phyloP scores from a whole-genome alignment of 1,140 invertebrate genomes.

The Vollenhovia emeryi region DNA sequence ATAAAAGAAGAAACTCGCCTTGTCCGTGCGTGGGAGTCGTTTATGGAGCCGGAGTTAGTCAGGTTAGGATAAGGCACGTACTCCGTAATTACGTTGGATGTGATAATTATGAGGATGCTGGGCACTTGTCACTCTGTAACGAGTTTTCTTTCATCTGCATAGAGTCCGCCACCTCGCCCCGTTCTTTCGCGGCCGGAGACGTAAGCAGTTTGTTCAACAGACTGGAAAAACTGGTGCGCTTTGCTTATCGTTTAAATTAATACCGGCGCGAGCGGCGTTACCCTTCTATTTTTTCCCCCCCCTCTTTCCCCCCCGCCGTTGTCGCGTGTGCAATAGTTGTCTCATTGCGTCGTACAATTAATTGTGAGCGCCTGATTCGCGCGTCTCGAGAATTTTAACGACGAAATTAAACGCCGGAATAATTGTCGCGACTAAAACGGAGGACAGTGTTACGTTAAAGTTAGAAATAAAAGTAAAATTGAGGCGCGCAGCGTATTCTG shows the following conservation, averaged over 20 bases:
- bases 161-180: conserved; percentile 49
- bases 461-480: conserved; percentile 44
- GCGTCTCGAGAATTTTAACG: conserved; percentile 61
- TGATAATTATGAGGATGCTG: conserved; percentile 75
- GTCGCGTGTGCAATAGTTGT: conserved; percentile 55
- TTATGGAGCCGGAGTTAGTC: conserved; percentile 65
- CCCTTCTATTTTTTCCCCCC: background rate
- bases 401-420: conserved; percentile 56
- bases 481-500: conserved; percentile 35
- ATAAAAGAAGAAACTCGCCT: conserved; percentile 61
- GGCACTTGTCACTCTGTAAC: conserved; percentile 74
- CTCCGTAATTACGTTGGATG: conserved; percentile 75
- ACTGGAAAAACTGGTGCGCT: conserved; percentile 50
- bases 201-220: conserved; percentile 68
- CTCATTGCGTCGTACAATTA: conserved; percentile 53
- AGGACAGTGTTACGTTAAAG: conserved; percentile 14
- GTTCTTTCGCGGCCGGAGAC: conserved; percentile 62
- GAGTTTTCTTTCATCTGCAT: conserved; percentile 76
- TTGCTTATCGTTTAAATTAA: conserved; percentile 68
- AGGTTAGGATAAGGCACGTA: conserved; percentile 76
- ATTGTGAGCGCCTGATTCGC: conserved; percentile 55
- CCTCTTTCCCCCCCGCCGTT: background rate
- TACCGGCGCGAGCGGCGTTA: conserved; percentile 40
- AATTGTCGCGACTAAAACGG: conserved; percentile 55
- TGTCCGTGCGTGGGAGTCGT: conserved; percentile 57